Percentiles rank a stretch among this genome's conserved stretches.
Evolutionary conservation across 2,797 vertebrate genomes (phyloP).

Genomic region (Ficedula albicollis): DNA sequence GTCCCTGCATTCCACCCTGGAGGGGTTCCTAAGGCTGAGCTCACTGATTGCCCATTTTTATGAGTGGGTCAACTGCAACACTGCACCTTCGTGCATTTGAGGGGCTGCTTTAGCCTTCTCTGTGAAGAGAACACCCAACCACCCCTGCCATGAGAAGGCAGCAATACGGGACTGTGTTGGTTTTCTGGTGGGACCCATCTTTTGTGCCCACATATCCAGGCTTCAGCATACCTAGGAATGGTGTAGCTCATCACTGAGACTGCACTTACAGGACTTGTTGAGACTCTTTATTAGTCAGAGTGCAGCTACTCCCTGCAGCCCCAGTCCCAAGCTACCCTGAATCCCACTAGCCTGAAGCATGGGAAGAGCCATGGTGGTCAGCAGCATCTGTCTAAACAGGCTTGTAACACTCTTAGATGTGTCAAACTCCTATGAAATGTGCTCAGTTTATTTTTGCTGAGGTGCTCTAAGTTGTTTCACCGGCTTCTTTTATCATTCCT

Average conservation of each 20-base stretch:
- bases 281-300: background rate
- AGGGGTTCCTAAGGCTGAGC: background rate
- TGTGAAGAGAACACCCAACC: background rate
- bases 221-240: background rate
- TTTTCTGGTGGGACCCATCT: background rate
- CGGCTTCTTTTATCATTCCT: background rate
- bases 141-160: background rate
- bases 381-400: background rate
- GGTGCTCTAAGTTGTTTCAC: background rate
- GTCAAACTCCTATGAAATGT: background rate
- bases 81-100: background rate
- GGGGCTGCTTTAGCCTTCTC: background rate
- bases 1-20: background rate
- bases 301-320: background rate
- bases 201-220: background rate
- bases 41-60: background rate
- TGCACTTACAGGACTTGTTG: rapidly evolving
- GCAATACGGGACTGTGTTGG: background rate
- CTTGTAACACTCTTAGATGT: background rate
- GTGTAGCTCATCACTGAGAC: background rate
- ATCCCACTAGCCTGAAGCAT: background rate
- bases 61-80: background rate
- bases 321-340: background rate
- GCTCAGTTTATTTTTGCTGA: background rate
- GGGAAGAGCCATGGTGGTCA: background rate